Conservation (phyloP, 1,140 invertebrate species). For the Dinothrombium tinctorium region DNA sequence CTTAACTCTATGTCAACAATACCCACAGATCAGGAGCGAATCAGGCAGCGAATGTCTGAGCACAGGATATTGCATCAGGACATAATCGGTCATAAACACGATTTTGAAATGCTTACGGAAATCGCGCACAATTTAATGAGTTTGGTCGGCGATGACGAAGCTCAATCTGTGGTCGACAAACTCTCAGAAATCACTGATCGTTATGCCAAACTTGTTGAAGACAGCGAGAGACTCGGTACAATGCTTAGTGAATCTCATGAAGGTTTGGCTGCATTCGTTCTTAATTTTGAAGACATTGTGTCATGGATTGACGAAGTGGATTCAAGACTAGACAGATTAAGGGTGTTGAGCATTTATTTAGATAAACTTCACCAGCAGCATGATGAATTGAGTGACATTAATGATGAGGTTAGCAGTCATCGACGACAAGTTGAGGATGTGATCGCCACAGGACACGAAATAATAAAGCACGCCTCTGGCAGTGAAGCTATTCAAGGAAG, state of each 20-base stretch:
- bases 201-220: slow-evolving; percentile 57
- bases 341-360: slow-evolving; percentile 59
- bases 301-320: slow-evolving; percentile 83
- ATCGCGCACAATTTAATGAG: slow-evolving; percentile 62
- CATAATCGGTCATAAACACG: slow-evolving; percentile 55
- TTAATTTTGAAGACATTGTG: slow-evolving; percentile 71
- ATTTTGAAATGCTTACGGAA: slow-evolving; percentile 64
- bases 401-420: slow-evolving; percentile 64
- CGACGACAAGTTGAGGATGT: slow-evolving; percentile 68
- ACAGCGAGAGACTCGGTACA: slow-evolving; percentile 51
- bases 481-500: slow-evolving; percentile 79
- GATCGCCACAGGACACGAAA: slow-evolving; percentile 59
- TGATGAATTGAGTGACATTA: slow-evolving; percentile 63
- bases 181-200: slow-evolving; percentile 55
- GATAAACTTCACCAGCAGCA: slow-evolving; percentile 73
- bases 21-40: slow-evolving; percentile 79
- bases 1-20: slow-evolving; percentile 67
- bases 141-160: slow-evolving; percentile 77
- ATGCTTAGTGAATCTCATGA: slow-evolving; percentile 51
- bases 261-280: slow-evolving; percentile 59
- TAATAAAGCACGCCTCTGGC: slow-evolving; percentile 81
- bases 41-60: slow-evolving; percentile 57
- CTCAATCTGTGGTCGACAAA: slow-evolving; percentile 52
- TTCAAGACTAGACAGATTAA: slow-evolving; percentile 46
- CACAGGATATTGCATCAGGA: slow-evolving; percentile 61